Base-by-base conservation (phyloP, 2,113 vertebrate genomes). In the Loxodonta africana region DNA sequence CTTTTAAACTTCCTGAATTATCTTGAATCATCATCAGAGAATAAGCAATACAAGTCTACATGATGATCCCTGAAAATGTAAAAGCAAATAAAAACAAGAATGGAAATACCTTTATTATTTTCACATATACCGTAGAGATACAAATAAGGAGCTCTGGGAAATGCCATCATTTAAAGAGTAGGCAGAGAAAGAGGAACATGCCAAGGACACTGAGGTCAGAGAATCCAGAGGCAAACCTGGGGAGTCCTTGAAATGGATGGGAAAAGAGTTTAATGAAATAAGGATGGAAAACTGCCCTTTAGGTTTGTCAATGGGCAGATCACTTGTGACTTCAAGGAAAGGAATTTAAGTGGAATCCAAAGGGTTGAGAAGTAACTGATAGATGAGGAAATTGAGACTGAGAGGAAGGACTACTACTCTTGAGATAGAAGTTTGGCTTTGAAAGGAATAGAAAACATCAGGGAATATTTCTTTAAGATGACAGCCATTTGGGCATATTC, bases 401-500 rank as follows among this genome's bases (percentile, higher is more conserved):
- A 94, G 8, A 74, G 53, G 21, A 65, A 73, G 80, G 44, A 91
- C 30, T 53, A 23, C 77, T 91, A 17, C 21, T 74, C 23, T 73
- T 48, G 10, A 91, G 69, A 87, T 11, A 91, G 53, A 84, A 60
- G 33, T 80, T 83, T 91, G 94, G 11, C 46, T 95, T 88, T 85
- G 65, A 83, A 88, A 84, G 65, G 18, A 90, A 62, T 48, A 77
- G 33, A 88, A 89, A 48, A 48, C 9, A 81, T 63, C 25, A 95
- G 26, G 41, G 73, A 83, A n/a, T 69, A 1, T 83, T 71, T 93
- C 25, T 82, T 67, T 82, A 85, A 76, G 57, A 41, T 62, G 46
- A 88, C 17, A 62, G 71, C 60, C 53, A 86, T 18, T 65, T 94
- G 20, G 73, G 7, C 73, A 51, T 89, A 81, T 74, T 84, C 26